These are phyloP conservation scores for Erpornis zantholeuca DNA, from an alignment of 2,113 vertebrate genomes.

Conservation along the genomic window DNA sequence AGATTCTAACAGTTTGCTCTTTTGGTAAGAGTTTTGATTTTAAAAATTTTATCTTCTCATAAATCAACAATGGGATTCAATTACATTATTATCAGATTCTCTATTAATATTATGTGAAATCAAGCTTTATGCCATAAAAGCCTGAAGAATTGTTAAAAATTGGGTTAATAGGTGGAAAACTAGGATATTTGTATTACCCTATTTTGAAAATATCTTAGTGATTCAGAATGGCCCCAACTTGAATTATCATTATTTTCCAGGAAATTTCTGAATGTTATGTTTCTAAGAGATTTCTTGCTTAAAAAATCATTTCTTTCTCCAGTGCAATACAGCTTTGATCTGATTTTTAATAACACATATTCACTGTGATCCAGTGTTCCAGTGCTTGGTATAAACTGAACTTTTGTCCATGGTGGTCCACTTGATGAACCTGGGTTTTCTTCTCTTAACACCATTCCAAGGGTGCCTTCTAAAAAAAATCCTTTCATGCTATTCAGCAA, in stretches of 20 bases:
- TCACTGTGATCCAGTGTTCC: not conserved
- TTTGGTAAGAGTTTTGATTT: not conserved
- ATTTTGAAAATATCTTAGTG: not conserved
- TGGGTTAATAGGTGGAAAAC: not conserved
- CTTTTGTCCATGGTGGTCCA: not conserved
- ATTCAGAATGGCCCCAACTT: not conserved
- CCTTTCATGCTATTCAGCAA: not conserved
- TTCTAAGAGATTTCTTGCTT: not conserved
- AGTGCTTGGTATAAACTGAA: not conserved
- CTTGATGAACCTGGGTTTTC: not conserved
- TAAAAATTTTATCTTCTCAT: not conserved
- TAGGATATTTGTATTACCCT: not conserved
- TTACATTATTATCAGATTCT: not conserved
- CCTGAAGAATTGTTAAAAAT: not conserved
- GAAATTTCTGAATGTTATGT: not conserved
- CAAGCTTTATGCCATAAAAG: not conserved
- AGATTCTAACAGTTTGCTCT: not conserved
- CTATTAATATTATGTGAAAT: not conserved
- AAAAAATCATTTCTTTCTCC: not conserved
- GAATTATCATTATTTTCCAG: not conserved
- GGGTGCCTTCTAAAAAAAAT: not conserved
- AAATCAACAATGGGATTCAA: not conserved
- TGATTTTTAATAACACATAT: not conserved
- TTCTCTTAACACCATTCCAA: not conserved
- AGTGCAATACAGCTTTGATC: not conserved